Percentiles rank a stretch among this genome's conserved stretches.
Conservation (phyloP, 2,797 vertebrate genomes). For the Cephalopachus bancanus region DNA sequence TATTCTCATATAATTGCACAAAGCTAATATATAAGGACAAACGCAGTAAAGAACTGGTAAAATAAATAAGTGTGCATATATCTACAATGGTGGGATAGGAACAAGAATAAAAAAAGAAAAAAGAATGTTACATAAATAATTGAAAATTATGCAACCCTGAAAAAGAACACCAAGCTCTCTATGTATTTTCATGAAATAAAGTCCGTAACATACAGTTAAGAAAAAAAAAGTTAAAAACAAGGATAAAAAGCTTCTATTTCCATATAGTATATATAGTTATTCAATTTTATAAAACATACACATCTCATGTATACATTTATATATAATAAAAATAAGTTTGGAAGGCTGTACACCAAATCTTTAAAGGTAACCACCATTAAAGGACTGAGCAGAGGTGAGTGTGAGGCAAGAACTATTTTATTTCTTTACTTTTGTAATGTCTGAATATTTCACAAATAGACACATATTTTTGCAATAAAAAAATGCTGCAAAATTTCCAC, state of each 20-base stretch:
- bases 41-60: not conserved
- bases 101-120: too few relatives aligned
- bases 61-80: too few relatives aligned
- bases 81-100: too few relatives aligned
- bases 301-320: not conserved
- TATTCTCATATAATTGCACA: not conserved
- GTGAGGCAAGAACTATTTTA: not conserved
- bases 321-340: not conserved
- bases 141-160: not conserved
- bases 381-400: not conserved
- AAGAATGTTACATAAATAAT: too few relatives aligned
- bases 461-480: not conserved
- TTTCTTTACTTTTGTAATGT: not conserved
- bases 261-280: too few relatives aligned
- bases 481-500: fast-evolving
- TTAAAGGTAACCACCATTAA: not conserved
- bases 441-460: not conserved
- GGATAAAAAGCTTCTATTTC: not conserved
- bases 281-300: not conserved
- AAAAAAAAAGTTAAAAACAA: not conserved
- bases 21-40: not conserved
- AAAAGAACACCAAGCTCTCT: not conserved
- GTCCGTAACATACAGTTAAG: not conserved
- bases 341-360: not conserved
- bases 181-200: not conserved